A percentile compares a stretch with the other conserved stretches of the same genome.
Conservation (phyloP, 1,140 invertebrate species). For the Babylonia areolata region DNA sequence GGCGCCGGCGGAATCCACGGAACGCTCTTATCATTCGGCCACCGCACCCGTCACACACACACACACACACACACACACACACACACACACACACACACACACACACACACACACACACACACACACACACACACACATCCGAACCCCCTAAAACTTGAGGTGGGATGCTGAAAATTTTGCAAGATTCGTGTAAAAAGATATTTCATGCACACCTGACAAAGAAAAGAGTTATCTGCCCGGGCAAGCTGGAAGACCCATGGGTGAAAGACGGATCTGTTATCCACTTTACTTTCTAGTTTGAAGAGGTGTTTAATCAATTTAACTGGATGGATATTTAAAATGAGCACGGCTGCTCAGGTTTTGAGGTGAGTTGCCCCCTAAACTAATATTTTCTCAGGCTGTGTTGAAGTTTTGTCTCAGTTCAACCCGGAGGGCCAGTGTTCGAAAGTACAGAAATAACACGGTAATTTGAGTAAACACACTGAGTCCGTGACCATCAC, state of each 20-base stretch:
- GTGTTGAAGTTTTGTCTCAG: too few species aligned
- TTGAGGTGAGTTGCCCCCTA: conserved; percentile 61
- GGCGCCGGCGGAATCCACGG: too few species aligned
- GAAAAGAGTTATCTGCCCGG: conserved; percentile 29
- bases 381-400: too few species aligned
- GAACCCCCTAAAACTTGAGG: too few species aligned
- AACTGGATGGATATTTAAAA: conserved; percentile 31
- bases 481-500: too few species aligned
- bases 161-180: too few species aligned
- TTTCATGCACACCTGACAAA: neutral
- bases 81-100: neutral
- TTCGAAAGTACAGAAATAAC: too few species aligned
- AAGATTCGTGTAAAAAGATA: neutral
- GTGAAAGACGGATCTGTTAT: neutral
- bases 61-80: neutral
- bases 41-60: too few species aligned
- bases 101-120: neutral
- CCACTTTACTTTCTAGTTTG: neutral
- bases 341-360: conserved; percentile 66
- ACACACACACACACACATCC: too few species aligned
- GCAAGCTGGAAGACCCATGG: neutral
- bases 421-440: too few species aligned
- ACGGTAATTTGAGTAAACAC: too few species aligned
- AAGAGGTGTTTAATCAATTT: neutral
- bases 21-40: too few species aligned